Evolutionary conservation across 2,888 invertebrate genomes (phyloP), one percentile per base, ranked within the genome.

Genomic region (Chalcosyrphus nemorum): DNA sequence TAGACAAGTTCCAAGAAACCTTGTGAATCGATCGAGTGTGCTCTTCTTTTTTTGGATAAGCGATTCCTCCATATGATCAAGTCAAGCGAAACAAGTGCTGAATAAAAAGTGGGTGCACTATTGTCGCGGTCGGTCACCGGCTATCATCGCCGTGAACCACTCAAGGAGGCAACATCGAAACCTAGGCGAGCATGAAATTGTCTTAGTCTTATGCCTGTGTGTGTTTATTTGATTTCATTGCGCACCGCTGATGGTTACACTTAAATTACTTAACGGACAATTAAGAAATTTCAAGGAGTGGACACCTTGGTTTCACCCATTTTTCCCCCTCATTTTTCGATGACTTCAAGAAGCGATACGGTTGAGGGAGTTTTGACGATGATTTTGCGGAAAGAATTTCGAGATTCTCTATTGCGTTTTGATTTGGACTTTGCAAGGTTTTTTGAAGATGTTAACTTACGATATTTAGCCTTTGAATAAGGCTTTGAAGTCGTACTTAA

Each of bases 201-300:
- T 74, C 74, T 84, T 78, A 56, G 56, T 45, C 65, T 71, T 59
- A 56, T 21, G 11, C 0, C 11, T 19, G 56, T 21, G 45, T 65
- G 56, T 1, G 19, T 19, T 47, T 32, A 47, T 66, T 47, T 59
- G 50, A 19, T 72, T 66, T 50, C 52, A 72, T 59, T 70, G 72
- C 57, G 61, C 66, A 68, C 45, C 61, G 65, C 52, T 63, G 68
- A 65, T 80, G 80, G 80, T 84, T 75, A 70, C 70, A 65, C 45
- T 75, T 57, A 65, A 78, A 74, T 78, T 82, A 50, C 61, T 74
- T 78, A 75, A 70, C 70, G 80, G 80, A 75, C 84, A 84, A 80
- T 84, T 84, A 84, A 80, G 80, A 84, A 80, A 65, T 75, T 52
- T 75, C 54, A 75, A 84, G 80, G 84, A 84, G 84, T 80, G 84